Percentiles rank a stretch among this genome's conserved stretches.
Evolutionary conservation across 1,140 invertebrate genomes (phyloP).

Genomic region (Teleogryllus occipitalis): DNA sequence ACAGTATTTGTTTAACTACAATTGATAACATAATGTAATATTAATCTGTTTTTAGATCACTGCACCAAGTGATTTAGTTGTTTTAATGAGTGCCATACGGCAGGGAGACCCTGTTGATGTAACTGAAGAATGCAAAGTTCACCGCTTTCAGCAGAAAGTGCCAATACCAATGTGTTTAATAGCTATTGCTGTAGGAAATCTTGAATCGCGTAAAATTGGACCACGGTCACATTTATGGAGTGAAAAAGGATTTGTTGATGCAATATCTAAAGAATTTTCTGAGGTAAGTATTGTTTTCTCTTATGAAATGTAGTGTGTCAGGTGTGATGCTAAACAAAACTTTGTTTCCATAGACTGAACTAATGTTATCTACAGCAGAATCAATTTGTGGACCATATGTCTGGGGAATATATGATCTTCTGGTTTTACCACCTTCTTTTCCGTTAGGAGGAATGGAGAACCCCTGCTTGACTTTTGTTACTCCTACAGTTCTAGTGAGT

Average conservation of each 20-base stretch:
- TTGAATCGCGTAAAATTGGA: constrained; percentile 69
- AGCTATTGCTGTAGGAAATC: constrained; percentile 76
- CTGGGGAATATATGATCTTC: constrained; percentile 80
- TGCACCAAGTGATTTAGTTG: constrained; percentile 66
- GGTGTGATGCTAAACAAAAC: background rate
- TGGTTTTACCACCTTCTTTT: constrained; percentile 89
- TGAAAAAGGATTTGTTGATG: constrained; percentile 76
- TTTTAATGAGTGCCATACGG: constrained; percentile 82
- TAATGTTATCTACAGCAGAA: constrained; percentile 76
- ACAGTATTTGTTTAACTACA: no score
- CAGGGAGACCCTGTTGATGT: constrained; percentile 32
- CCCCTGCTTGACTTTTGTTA: constrained; percentile 91
- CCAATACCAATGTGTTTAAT: constrained; percentile 70
- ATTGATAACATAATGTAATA: no score
- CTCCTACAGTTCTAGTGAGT: constrained; percentile 71
- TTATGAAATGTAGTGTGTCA: background rate
- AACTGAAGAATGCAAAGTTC: constrained; percentile 35
- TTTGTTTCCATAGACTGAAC: constrained; percentile 53
- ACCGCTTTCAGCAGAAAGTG: constrained; percentile 68
- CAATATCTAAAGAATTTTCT: constrained; percentile 78
- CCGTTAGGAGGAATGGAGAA: constrained; percentile 97
- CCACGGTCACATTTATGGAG: constrained; percentile 79
- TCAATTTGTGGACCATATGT: constrained; percentile 70
- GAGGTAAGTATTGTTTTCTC: constrained; percentile 40
- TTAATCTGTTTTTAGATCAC: constrained; percentile 44